Conservation (phyloP, 1,140 invertebrate genomes). For the Drosophila albomicans region DNA sequence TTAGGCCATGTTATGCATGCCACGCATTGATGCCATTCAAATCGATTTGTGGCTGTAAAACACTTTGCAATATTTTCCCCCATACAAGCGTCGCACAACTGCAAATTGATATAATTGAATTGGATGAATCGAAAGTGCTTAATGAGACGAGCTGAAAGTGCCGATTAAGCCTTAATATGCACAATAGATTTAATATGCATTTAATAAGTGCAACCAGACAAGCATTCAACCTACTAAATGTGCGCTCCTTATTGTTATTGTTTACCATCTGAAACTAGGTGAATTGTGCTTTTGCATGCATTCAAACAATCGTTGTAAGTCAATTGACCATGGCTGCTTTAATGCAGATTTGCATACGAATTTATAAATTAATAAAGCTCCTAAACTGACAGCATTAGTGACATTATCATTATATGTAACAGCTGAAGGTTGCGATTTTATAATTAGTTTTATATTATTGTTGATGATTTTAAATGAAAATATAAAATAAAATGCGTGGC, state of each 20-base stretch:
- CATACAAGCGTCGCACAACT: slow-evolving; percentile 3
- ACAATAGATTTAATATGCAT: neutral
- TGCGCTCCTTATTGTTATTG: neutral
- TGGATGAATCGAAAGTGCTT: slow-evolving; percentile 11
- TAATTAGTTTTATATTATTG: no score
- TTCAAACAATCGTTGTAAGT: no score
- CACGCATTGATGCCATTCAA: slow-evolving; percentile 43
- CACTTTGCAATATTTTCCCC: slow-evolving; percentile 14
- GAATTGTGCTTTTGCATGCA: no score
- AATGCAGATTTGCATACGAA: no score
- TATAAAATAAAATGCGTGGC: no score
- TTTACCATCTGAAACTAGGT: no score
- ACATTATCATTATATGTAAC: no score
- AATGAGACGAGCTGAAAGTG: slow-evolving; percentile 23
- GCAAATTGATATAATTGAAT: slow-evolving; percentile 39
- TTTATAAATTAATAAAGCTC: no score
- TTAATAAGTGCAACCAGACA: neutral
- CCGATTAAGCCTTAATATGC: neutral
- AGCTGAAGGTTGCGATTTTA: no score
- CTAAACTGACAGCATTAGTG: no score
- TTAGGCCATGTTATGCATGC: slow-evolving; percentile 38
- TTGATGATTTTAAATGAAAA: no score
- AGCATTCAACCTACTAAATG: neutral
- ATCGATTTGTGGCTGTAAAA: slow-evolving; percentile 38
- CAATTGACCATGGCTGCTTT: no score